phyloP scores from a whole-genome alignment of 2,113 vertebrate species.

The Chlorodrepanis virens region DNA sequence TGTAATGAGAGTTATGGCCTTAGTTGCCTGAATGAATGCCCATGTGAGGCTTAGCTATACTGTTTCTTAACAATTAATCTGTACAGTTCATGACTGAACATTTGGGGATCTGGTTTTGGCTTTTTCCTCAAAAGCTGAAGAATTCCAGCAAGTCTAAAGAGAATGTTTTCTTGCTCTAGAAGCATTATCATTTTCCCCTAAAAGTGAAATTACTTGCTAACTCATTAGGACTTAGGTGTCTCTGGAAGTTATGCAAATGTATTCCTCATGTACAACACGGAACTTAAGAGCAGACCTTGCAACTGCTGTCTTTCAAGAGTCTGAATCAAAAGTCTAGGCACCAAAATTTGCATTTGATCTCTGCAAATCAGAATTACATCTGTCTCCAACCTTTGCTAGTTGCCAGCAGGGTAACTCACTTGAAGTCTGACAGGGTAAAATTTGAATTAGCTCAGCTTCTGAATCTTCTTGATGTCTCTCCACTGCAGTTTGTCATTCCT shows the following conservation, averaged over 20 bases:
- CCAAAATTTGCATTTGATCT: not conserved
- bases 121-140: not conserved
- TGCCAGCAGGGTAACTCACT: not conserved
- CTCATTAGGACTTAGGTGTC: not conserved
- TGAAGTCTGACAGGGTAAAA: not conserved
- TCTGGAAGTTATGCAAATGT: not conserved
- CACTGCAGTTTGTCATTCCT: not conserved
- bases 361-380: not conserved
- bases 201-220: not conserved
- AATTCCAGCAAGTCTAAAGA: not conserved
- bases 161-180: not conserved
- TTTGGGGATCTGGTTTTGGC: not conserved
- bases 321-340: not conserved
- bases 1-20: not conserved
- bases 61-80: not conserved
- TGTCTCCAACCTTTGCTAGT: not conserved
- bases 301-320: not conserved
- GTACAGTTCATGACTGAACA: not conserved
- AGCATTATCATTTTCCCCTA: not conserved
- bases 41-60: not conserved
- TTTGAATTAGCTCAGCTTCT: not conserved
- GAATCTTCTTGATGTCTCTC: not conserved
- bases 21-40: not conserved
- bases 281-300: not conserved
- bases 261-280: not conserved